Conservation (phyloP, 2,888 invertebrate genomes). For the Hanleya hanleyi region DNA sequence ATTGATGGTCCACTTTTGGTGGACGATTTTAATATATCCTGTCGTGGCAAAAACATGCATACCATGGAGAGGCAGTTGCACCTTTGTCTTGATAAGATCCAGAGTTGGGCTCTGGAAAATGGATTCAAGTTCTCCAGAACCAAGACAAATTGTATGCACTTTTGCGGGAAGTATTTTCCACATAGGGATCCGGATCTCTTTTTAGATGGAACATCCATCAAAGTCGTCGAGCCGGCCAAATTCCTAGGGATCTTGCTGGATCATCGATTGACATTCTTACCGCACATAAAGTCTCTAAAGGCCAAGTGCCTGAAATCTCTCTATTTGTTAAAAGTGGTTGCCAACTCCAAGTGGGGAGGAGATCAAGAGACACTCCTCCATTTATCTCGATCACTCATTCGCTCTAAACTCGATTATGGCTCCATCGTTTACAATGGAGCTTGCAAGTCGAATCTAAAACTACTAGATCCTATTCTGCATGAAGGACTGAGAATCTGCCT, state of each 20-base stretch:
- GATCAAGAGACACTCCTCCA: no score
- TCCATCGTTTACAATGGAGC: constrained; percentile 13
- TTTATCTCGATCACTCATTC: no score
- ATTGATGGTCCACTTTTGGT: no score
- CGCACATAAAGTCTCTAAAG: not conserved
- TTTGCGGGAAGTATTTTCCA: not conserved
- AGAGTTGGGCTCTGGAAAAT: not conserved
- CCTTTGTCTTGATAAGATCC: not conserved
- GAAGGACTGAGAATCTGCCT: not conserved
- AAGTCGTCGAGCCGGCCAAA: not conserved
- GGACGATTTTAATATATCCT: no score
- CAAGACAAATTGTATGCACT: not conserved
- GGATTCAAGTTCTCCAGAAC: not conserved
- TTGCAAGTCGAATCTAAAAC: not conserved
- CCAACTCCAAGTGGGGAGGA: not conserved
- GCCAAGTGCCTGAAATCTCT: not conserved
- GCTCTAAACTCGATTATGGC: constrained; percentile 3
- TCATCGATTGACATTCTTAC: not conserved
- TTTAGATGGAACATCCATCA: not conserved
- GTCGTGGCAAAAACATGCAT: not conserved
- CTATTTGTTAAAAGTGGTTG: not conserved
- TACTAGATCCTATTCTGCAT: constrained; percentile 5
- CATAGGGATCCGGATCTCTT: not conserved
- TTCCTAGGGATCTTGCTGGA: not conserved
- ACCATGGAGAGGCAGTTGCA: not conserved